Evolutionary conservation across 1,140 invertebrate species (phyloP), one percentile per base, ranked within the genome.

Genomic region (Coelopa frigida): DNA sequence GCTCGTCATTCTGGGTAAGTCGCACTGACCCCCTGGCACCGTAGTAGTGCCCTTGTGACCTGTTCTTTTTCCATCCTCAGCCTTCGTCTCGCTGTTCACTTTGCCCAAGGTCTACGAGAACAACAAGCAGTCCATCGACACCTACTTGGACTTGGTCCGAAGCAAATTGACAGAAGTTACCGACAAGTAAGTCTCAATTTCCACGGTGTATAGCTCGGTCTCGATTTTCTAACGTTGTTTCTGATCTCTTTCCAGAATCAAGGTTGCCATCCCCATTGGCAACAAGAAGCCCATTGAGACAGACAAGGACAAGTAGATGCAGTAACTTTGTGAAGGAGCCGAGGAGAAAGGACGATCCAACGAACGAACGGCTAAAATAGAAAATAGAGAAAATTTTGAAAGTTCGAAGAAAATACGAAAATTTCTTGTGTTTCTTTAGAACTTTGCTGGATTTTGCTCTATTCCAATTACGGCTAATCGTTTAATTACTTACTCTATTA

Each of bases 31-130:
- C 3, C 3, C 5, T 10, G 8, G 6, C 5, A 10, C 18, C 26
- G n/a, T 24, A 7, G 7, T 5, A 5, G 8, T 26, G 3, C 27
- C 14, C 1, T n/a, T 35, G 1, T 24, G 32, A 20, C 27, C 40
- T 22, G 40, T 33, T 12, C 43, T 20, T 45, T 40, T 48, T 27
- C 27, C 37, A 70, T 70, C 46, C 68, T 52, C 72, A 95, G 91
- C 82, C 59, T 89, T 93, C 68, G 81, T 98, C 54, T 85, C 84
- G 49, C 75, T 96, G 51, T 98, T 98, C 78, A 88, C 93, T 50
- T 75, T 98, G 70, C 95, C 95, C 20, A 98, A 97, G 76, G 84
- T 96, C 20, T 98, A 98, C 71, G 94, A 98, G 77, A 89, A 90
- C 72, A 96, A 98, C 80, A 92, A 98, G 78, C 80, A 85, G 59